Conservation (phyloP, 1,140 invertebrate species). For the Drosophila rufa region DNA sequence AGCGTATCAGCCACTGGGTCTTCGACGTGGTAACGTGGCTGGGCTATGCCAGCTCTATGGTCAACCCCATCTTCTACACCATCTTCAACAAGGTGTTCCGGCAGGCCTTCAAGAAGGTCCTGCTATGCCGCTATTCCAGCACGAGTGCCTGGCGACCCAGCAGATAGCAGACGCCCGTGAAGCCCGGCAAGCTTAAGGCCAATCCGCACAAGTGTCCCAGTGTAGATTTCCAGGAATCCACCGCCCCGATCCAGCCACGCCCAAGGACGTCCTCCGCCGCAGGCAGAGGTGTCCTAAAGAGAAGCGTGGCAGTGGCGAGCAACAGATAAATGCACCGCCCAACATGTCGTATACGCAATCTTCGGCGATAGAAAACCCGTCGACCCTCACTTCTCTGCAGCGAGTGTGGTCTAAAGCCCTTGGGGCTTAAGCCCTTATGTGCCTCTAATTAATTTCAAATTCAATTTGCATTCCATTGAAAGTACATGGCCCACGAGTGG, state of each 20-base stretch:
- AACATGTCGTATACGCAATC: conserved; percentile 54
- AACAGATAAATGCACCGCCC: conserved; percentile 51
- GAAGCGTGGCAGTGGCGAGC: conserved; percentile 29
- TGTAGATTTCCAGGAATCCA: conserved; percentile 67
- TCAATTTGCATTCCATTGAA: conserved; percentile 75
- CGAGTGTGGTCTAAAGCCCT: conserved; percentile 16
- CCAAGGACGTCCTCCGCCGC: conserved; percentile 11
- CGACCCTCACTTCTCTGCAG: neutral
- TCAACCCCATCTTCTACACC: conserved; percentile 97
- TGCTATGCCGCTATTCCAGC: conserved; percentile 91
- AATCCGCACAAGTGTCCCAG: conserved; percentile 64
- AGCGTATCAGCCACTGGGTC: conserved; percentile 90
- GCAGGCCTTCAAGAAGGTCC: conserved; percentile 94
- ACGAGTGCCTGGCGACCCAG: conserved; percentile 86
- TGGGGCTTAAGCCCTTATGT: conserved; percentile 59
- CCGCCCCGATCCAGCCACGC: conserved; percentile 2
- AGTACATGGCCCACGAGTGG: conserved; percentile 18
- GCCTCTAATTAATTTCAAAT: conserved; percentile 78
- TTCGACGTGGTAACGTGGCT: conserved; percentile 96
- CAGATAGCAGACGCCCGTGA: conserved; percentile 78
- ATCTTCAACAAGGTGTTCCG: conserved; percentile 97
- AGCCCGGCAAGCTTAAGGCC: conserved; percentile 58
- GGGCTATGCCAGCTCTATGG: conserved; percentile 96
- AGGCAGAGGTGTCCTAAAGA: conserved; percentile 40
- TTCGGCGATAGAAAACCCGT: neutral